Evolutionary conservation across 2,797 vertebrate species (phyloP).

Genomic region (Acanthornis magna): DNA sequence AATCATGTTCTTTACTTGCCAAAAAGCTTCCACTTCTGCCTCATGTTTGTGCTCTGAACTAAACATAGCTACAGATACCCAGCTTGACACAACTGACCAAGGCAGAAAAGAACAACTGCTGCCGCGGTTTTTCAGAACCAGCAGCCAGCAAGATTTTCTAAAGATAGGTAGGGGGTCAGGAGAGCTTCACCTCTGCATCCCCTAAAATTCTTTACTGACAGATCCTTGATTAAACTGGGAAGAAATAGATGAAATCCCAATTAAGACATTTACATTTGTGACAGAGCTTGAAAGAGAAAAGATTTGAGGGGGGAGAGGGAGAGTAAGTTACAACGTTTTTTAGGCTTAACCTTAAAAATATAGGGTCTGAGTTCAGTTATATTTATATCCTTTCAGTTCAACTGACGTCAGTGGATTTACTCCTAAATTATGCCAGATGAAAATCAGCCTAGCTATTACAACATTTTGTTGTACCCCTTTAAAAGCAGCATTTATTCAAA

Average conservation of each 20-base stretch:
- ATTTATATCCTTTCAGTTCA: constrained; percentile 9
- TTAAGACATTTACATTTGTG: background rate
- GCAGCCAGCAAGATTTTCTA: background rate
- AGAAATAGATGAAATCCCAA: background rate
- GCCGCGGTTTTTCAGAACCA: background rate
- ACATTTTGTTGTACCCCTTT: background rate
- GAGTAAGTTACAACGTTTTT: background rate
- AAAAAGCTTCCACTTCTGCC: constrained; percentile 32
- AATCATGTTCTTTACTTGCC: constrained; percentile 7
- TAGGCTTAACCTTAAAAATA: constrained; percentile 37
- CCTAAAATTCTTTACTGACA: background rate
- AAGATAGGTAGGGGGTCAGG: background rate
- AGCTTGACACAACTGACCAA: constrained; percentile 45
- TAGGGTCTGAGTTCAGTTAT: background rate
- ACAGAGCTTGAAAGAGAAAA: background rate
- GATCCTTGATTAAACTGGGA: constrained; percentile 16
- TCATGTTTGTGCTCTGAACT: constrained; percentile 27
- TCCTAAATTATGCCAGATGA: constrained; percentile 13
- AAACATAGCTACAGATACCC: constrained; percentile 20
- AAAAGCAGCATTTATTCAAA: background rate
- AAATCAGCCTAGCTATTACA: background rate
- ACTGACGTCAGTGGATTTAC: constrained; percentile 2
- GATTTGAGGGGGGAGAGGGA: background rate
- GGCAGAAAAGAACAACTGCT: constrained; percentile 17
- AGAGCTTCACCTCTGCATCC: constrained; percentile 9